These are phyloP conservation scores for Oceanodroma tethys DNA, from an alignment of 2,113 vertebrate genomes.

Conservation along the genomic window DNA sequence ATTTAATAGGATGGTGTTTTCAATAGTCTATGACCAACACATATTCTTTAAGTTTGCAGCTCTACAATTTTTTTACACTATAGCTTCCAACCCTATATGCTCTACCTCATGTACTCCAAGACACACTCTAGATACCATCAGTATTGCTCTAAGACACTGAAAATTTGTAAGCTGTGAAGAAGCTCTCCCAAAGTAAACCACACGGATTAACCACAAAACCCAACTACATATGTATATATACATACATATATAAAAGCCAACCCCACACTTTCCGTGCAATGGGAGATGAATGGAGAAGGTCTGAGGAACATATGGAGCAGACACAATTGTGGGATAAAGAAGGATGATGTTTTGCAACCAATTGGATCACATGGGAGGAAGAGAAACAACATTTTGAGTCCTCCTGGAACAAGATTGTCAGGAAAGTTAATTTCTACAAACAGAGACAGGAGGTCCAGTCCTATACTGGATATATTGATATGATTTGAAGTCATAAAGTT, in stretches of 20 bases:
- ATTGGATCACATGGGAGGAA: neutral
- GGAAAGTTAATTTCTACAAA: neutral
- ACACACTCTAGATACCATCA: rapidly evolving
- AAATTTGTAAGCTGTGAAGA: neutral
- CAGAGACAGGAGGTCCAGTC: neutral
- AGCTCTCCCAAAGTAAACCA: neutral
- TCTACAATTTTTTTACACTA: neutral
- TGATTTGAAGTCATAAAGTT: neutral
- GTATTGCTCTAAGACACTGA: neutral
- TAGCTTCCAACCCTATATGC: neutral
- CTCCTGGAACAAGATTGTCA: neutral
- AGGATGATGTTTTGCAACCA: neutral
- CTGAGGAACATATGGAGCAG: neutral
- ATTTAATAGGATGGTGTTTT: neutral
- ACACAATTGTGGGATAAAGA: neutral
- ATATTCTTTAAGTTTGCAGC: neutral
- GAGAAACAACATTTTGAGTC: neutral
- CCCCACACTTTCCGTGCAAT: neutral
- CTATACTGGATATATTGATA: neutral
- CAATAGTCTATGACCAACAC: neutral
- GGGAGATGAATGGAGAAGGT: neutral
- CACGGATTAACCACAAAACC: neutral
- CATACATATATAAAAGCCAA: neutral
- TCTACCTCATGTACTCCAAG: neutral
- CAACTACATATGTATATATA: neutral